Percentiles rank a stretch among this genome's conserved stretches.
Conservation (phyloP, 2,113 vertebrate species). For the Takifugu flavidus region DNA sequence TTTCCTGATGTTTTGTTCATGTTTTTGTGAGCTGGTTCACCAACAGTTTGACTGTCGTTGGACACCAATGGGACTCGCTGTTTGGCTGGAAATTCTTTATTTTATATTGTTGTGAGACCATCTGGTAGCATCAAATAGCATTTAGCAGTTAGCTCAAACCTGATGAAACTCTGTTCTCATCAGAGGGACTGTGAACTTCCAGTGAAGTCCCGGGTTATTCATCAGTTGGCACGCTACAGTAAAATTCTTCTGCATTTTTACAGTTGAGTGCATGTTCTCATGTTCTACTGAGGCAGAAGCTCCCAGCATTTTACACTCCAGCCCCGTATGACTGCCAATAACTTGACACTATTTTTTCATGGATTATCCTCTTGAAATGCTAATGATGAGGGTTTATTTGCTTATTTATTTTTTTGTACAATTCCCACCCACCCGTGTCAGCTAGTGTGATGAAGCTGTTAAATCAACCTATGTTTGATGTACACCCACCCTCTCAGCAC, state of each 20-base stretch:
- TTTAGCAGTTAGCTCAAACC: too few species aligned
- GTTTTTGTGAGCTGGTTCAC: too few species aligned
- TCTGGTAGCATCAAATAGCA: too few species aligned
- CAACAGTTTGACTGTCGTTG: too few species aligned
- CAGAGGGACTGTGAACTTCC: too few species aligned
- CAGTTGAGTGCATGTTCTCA: constrained; percentile 3
- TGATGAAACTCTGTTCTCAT: too few species aligned
- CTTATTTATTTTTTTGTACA: constrained; percentile 2
- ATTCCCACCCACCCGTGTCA: constrained; percentile 22
- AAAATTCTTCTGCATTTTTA: not conserved
- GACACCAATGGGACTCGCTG: too few species aligned
- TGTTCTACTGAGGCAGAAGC: not conserved
- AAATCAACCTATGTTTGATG: constrained; percentile 16
- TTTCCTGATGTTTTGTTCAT: too few species aligned
- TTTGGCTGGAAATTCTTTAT: too few species aligned
- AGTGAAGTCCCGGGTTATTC: not conserved
- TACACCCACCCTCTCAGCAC: constrained; percentile 22
- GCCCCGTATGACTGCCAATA: constrained; percentile 13
- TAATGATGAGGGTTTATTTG: constrained; percentile 13
- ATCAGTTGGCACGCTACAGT: constrained; percentile 2
- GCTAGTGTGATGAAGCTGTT: constrained; percentile 15
- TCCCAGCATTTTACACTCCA: constrained; percentile 3
- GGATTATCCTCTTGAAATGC: constrained; percentile 25
- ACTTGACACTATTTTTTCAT: constrained; percentile 16
- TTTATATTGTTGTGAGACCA: too few species aligned